These are phyloP conservation scores for Trichonephila clavata DNA, from an alignment of 1,140 invertebrate species.

Conservation along the genomic window DNA sequence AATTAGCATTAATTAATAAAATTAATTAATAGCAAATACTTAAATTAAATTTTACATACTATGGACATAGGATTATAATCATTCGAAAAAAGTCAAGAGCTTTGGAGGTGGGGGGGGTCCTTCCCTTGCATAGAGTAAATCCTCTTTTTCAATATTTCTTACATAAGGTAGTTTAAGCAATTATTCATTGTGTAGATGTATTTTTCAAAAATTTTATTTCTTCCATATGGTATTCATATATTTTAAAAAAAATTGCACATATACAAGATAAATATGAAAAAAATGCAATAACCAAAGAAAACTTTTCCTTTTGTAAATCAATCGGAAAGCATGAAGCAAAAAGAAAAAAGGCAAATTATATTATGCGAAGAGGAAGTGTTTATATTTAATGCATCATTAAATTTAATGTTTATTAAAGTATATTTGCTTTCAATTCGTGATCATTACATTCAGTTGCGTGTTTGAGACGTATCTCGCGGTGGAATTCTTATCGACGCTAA, in stretches of 20 bases:
- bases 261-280: not conserved
- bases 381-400: constrained; percentile 36
- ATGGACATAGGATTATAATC: too few relatives aligned
- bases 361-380: constrained; percentile 24
- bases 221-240: too few relatives aligned
- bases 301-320: not conserved
- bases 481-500: not conserved
- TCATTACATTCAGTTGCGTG: not conserved
- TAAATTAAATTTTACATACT: too few relatives aligned
- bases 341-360: not conserved
- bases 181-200: too few relatives aligned
- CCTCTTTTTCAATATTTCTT: too few relatives aligned
- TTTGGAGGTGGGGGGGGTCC: too few relatives aligned
- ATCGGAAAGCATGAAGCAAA: not conserved
- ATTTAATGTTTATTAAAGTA: constrained; percentile 39
- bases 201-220: too few relatives aligned
- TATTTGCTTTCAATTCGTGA: constrained; percentile 31
- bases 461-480: not conserved
- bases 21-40: too few relatives aligned
- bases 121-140: too few relatives aligned
- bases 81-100: too few relatives aligned
- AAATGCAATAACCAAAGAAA: not conserved
- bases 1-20: too few relatives aligned
- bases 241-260: not conserved
- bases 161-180: too few relatives aligned